Base-by-base conservation (phyloP, 1,140 invertebrate species). In the Wiebesia pumilae region DNA sequence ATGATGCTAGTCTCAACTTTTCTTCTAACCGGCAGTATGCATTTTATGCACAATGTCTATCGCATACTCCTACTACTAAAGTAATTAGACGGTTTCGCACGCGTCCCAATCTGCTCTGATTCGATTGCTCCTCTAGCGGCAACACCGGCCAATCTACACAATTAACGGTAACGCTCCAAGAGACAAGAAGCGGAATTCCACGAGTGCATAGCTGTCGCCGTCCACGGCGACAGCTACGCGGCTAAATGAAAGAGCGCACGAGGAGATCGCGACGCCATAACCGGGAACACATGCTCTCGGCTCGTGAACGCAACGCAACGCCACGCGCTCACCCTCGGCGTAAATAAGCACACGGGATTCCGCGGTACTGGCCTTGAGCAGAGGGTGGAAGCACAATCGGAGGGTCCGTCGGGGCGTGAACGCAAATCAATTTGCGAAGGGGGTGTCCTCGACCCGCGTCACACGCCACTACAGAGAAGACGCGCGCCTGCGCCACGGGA, bases 381-480 rank as follows among this genome's bases (percentile, higher is more conserved):
- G 54, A 16, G 19, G 19, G 54, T 10, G 54, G 54, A 16, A 73
- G 87, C 83, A 88, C 79, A 82, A 38, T 19, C 87, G 88, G 81
- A 82, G 89, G 89, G 88, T 90, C 86, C 90, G 89, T 81, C 90
- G 89, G 93, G 93, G 93, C 93, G 93, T 93, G 93, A 94, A 94
- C 93, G 93, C 93, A 94, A 94, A 94, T 94, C 93, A 93, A 94
- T 94, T 93, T 94, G 92, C 91, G 88, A 47, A 80, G 62, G 79
- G 90, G 89, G 90, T 90, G 90, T 90, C 89, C 90, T 30, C 85
- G n/a, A 81, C 47, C 78, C n/a, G 30, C 62, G 51, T 14, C 33
- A 33, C 73, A 47, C 43, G 58, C 65, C 65, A 33, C n/a, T 54
- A 30, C 65, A 9, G 65, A 33, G 9, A 30, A 33, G 69, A 35